phyloP scores from a whole-genome alignment of 2,888 invertebrate species.

The Busseola fusca region DNA sequence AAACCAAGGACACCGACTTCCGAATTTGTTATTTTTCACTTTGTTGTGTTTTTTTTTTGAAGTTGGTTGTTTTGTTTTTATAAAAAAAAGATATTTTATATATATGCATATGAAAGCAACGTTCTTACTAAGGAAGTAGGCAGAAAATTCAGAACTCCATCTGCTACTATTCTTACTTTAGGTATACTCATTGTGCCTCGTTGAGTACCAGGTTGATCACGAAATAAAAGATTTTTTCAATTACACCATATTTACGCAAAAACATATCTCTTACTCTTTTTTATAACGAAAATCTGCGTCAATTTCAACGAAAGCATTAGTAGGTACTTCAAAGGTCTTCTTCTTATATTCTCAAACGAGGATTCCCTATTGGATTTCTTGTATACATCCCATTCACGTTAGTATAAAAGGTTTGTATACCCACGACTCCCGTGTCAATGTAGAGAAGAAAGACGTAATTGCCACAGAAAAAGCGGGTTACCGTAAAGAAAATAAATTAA shows the following conservation, averaged over 20 bases:
- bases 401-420: conserved; percentile 29
- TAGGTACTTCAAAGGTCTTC: conserved; percentile 3
- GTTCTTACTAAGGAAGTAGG: too few relatives aligned
- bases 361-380: conserved; percentile 39
- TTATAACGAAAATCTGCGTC: background rate
- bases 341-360: conserved; percentile 28
- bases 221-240: background rate
- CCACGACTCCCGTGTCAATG: conserved; percentile 13
- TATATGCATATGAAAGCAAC: too few relatives aligned
- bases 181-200: too few relatives aligned
- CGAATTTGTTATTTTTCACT: too few relatives aligned
- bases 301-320: conserved; percentile 3
- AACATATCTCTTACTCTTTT: background rate
- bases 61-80: too few relatives aligned
- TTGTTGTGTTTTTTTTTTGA: too few relatives aligned
- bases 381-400: conserved; percentile 24
- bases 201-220: too few relatives aligned
- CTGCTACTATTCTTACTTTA: too few relatives aligned
- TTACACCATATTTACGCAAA: background rate
- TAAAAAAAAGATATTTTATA: too few relatives aligned
- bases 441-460: conserved; percentile 20
- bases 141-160: too few relatives aligned
- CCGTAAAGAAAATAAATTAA: conserved; percentile 43
- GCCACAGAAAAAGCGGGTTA: conserved; percentile 36
- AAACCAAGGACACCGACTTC: too few relatives aligned